Evolutionary conservation across 1,140 invertebrate genomes (phyloP).

Genomic region (Apocrypta bakeri): DNA sequence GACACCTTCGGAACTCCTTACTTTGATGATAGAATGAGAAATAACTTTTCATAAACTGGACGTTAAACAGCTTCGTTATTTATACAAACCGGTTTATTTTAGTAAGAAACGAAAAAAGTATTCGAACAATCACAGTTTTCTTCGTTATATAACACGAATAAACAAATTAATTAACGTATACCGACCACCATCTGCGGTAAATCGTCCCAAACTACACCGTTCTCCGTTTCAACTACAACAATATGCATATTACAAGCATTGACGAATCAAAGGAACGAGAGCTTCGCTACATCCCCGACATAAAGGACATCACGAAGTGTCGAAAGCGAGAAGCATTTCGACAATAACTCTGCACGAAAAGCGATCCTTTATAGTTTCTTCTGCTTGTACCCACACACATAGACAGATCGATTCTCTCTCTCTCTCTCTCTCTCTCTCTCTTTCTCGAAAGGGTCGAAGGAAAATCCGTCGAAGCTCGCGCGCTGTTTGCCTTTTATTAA

Average conservation of each 20-base stretch:
- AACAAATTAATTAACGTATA: too few relatives aligned
- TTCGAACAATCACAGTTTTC: too few relatives aligned
- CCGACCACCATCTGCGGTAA: not conserved
- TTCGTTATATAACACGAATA: too few relatives aligned
- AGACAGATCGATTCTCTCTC: not conserved
- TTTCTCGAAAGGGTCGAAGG: not conserved
- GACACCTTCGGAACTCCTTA: too few relatives aligned
- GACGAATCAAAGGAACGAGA: not conserved
- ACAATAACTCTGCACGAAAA: not conserved
- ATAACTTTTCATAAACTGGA: too few relatives aligned
- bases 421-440: too few relatives aligned
- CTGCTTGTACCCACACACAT: not conserved
- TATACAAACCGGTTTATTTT: too few relatives aligned
- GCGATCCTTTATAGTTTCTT: not conserved
- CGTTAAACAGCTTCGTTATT: too few relatives aligned
- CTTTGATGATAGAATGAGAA: too few relatives aligned
- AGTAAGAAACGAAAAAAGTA: too few relatives aligned
- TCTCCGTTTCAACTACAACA: not conserved
- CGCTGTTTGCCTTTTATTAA: constrained; percentile 74
- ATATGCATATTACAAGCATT: not conserved
- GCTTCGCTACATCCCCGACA: not conserved
- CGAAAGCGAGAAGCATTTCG: not conserved
- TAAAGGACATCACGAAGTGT: not conserved
- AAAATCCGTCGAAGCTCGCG: constrained; percentile 46
- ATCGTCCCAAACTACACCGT: not conserved